Evolutionary conservation across 2,113 vertebrate species (phyloP).

Genomic region (Isichthys henryi): DNA sequence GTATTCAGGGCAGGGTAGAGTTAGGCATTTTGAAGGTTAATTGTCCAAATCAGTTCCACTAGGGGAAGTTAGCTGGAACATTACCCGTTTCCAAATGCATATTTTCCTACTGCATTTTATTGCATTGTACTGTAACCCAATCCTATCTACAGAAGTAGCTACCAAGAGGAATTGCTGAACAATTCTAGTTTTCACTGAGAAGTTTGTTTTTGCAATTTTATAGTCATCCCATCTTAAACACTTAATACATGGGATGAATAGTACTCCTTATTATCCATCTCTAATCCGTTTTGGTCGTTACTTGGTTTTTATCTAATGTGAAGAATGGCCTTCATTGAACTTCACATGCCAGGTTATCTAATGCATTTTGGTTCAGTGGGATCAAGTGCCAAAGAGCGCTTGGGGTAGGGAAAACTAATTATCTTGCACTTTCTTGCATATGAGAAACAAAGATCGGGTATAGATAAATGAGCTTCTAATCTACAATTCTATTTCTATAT

Average conservation of each 20-base stretch:
- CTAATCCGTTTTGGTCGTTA: constrained; percentile 4
- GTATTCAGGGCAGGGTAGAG: neutral
- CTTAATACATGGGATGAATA: constrained; percentile 25
- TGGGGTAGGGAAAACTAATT: constrained; percentile 22
- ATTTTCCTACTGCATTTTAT: constrained; percentile 22
- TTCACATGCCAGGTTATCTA: neutral
- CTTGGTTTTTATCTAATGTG: constrained; percentile 19
- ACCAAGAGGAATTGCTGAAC: constrained; percentile 26
- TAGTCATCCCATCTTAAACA: constrained; percentile 19
- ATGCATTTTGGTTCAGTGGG: neutral
- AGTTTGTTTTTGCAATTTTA: constrained; percentile 19
- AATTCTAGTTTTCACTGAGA: constrained; percentile 10
- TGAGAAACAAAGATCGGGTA: constrained; percentile 25
- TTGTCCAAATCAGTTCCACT: constrained; percentile 22
- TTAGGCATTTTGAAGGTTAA: constrained; percentile 28
- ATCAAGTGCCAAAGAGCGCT: constrained; percentile 16
- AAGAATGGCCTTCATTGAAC: constrained; percentile 16
- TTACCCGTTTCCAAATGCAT: constrained; percentile 10
- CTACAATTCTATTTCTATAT: neutral
- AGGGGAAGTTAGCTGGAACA: constrained; percentile 21
- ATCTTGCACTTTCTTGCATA: constrained; percentile 18
- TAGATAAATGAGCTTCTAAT: constrained; percentile 9
- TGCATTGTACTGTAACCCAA: constrained; percentile 25
- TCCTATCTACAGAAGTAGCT: constrained; percentile 25
- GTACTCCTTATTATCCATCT: neutral